Conservation (phyloP, 2,888 invertebrate species). For the Therioaphis trifolii region DNA sequence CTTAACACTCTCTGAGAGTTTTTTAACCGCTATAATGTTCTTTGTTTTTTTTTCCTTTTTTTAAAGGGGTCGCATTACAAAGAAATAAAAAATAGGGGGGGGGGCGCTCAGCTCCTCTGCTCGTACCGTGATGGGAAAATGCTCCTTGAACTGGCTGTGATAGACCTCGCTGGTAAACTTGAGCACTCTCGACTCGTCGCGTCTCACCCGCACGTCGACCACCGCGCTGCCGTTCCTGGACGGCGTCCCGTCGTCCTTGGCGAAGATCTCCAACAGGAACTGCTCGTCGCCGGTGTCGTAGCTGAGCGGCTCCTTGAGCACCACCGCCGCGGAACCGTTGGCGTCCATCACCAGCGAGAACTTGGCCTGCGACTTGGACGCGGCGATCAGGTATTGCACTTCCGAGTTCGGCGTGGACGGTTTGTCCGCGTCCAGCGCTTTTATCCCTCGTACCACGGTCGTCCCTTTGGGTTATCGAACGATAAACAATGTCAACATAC, state of each 20-base stretch:
- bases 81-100: too few relatives aligned
- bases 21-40: too few relatives aligned
- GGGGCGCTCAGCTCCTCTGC: too few relatives aligned
- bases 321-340: conserved; percentile 81
- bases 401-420: conserved; percentile 90
- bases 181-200: conserved; percentile 85
- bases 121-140: conserved; percentile 83
- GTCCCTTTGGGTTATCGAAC: conserved; percentile 72
- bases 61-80: too few relatives aligned
- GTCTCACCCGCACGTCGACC: conserved; percentile 78
- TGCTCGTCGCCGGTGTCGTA: conserved; percentile 84
- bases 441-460: conserved; percentile 84
- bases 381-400: conserved; percentile 81
- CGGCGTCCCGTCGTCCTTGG: conserved; percentile 87
- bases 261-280: conserved; percentile 80
- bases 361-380: conserved; percentile 79
- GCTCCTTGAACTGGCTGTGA: conserved; percentile 83
- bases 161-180: conserved; percentile 85
- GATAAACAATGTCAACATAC: conserved; percentile 8
- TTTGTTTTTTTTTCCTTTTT: too few relatives aligned
- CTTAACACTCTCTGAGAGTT: too few relatives aligned
- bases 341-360: conserved; percentile 78
- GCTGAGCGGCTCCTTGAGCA: conserved; percentile 80
- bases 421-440: conserved; percentile 84
- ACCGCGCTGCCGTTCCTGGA: conserved; percentile 79